These are phyloP conservation scores for Drosophila colorata DNA, from an alignment of 2,888 invertebrate species.

Conservation along the genomic window DNA sequence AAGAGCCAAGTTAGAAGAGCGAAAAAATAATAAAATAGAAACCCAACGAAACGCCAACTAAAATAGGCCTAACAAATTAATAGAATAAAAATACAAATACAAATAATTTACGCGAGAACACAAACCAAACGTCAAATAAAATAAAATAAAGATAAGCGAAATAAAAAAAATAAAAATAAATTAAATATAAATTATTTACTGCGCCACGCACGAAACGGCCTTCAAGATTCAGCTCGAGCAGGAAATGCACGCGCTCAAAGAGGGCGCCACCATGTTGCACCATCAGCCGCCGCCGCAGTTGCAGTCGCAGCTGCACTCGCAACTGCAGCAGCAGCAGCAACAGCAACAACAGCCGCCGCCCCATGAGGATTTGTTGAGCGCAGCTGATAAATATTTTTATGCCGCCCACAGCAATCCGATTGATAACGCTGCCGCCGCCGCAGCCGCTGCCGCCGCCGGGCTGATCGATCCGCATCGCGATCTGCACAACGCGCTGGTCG, in stretches of 20 bases:
- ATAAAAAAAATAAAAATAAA: no score
- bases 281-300: constrained; percentile 58
- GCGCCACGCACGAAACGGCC: constrained; percentile 19
- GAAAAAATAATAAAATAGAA: constrained; percentile 15
- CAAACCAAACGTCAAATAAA: constrained; percentile 4
- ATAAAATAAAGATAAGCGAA: no score
- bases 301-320: constrained; percentile 30
- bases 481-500: constrained; percentile 85
- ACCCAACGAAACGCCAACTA: not conserved
- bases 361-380: constrained; percentile 61
- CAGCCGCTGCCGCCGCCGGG: constrained; percentile 83
- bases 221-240: constrained; percentile 76
- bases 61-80: no score
- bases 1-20: constrained; percentile 11
- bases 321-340: constrained; percentile 49
- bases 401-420: constrained; percentile 87
- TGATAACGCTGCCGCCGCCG: constrained; percentile 84
- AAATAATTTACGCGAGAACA: no score
- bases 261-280: constrained; percentile 82
- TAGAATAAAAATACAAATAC: no score
- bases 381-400: constrained; percentile 74
- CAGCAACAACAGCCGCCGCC: constrained; percentile 51
- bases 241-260: constrained; percentile 80
- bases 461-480: constrained; percentile 84
- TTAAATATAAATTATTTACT: constrained; percentile 2